These are phyloP conservation scores for Micrasema minimum DNA, from an alignment of 1,140 invertebrate genomes.

Conservation along the genomic window DNA sequence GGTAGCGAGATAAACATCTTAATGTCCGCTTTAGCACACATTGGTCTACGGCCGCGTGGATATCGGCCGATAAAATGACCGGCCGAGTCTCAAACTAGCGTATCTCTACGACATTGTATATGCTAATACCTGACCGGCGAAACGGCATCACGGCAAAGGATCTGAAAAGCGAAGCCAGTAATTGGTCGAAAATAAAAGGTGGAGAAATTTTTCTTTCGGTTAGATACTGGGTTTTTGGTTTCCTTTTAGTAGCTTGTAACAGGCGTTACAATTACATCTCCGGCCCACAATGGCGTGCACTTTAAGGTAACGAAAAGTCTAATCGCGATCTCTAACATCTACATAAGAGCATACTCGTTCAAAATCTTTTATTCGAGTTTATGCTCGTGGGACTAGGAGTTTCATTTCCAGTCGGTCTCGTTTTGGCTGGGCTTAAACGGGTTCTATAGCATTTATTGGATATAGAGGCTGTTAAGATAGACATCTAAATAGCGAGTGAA, in stretches of 20 bases:
- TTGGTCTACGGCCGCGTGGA: slow-evolving; percentile 1
- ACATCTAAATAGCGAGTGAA: slow-evolving; percentile 50
- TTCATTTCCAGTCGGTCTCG: slow-evolving; percentile 45
- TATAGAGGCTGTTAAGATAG: slow-evolving; percentile 52
- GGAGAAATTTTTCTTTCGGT: too few species aligned
- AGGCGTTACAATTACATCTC: slow-evolving; percentile 28
- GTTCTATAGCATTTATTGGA: slow-evolving; percentile 53
- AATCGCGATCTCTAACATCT: slow-evolving; percentile 14
- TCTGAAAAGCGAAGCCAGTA: not conserved
- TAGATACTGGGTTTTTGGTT: too few species aligned
- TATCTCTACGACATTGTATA: slow-evolving; percentile 3
- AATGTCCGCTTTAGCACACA: slow-evolving; percentile 13
- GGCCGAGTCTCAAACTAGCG: not conserved
- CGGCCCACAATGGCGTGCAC: slow-evolving; percentile 18
- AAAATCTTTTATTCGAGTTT: slow-evolving; percentile 24
- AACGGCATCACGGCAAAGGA: slow-evolving; percentile 5
- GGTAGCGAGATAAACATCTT: slow-evolving; percentile 8
- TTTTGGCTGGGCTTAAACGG: slow-evolving; percentile 49
- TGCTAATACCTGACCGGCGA: slow-evolving; percentile 1
- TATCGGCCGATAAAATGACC: slow-evolving; percentile 4
- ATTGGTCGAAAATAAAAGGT: too few species aligned
- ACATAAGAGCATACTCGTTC: slow-evolving; percentile 19
- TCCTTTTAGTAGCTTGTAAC: too few species aligned
- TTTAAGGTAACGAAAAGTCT: slow-evolving; percentile 30
- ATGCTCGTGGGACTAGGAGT: slow-evolving; percentile 8